phyloP scores from a whole-genome alignment of 2,888 invertebrate species.

The Ypsolopha sequella region DNA sequence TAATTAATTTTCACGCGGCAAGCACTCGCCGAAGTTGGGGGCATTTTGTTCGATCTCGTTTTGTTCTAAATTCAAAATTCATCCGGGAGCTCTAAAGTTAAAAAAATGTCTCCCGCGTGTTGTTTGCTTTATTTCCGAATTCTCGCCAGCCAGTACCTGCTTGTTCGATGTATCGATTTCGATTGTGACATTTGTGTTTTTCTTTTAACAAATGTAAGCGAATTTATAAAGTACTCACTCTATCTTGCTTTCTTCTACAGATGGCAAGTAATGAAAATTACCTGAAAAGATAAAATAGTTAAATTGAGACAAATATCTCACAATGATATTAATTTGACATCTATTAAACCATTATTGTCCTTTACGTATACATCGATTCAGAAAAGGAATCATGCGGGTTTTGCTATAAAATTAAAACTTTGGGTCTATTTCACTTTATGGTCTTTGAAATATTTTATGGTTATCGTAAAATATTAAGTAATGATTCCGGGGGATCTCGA shows the following conservation, averaged over 20 bases:
- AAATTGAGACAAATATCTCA: background rate
- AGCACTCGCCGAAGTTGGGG: constrained; percentile 40
- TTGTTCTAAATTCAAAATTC: constrained; percentile 57
- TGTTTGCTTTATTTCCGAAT: constrained; percentile 23
- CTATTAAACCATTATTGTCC: background rate
- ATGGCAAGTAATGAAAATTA: constrained; percentile 7
- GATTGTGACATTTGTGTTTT: constrained; percentile 7
- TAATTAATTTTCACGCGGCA: constrained; percentile 60
- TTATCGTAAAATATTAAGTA: background rate
- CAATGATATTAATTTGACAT: background rate
- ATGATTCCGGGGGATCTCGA: background rate
- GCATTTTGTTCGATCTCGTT: constrained; percentile 41
- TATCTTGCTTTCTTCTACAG: constrained; percentile 1
- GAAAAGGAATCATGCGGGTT: constrained; percentile 35
- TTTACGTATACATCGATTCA: background rate
- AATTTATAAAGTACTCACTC: background rate
- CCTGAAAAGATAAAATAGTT: constrained; percentile 9
- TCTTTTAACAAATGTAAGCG: background rate
- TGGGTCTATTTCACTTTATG: constrained; percentile 41
- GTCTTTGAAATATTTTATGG: constrained; percentile 10
- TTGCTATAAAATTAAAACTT: constrained; percentile 42
- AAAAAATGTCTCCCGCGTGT: constrained; percentile 37
- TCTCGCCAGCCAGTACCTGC: constrained; percentile 8
- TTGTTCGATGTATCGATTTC: constrained; percentile 12
- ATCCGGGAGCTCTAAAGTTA: constrained; percentile 45